Conservation (phyloP, 2,113 vertebrate genomes). For the Serilophus lunatus region DNA sequence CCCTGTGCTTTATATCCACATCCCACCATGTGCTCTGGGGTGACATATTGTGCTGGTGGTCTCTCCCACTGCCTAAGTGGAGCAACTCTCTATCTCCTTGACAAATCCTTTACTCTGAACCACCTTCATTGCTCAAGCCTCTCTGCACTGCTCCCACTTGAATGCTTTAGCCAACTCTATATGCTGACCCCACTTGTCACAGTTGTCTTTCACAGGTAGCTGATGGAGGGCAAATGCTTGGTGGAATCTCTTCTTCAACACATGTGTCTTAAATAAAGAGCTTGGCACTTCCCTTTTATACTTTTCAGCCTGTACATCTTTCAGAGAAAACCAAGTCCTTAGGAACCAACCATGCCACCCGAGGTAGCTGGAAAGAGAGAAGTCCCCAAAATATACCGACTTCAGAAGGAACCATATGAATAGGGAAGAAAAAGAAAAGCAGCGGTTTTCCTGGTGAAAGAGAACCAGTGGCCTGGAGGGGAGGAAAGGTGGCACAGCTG, state of each 20-base stretch:
- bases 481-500: neutral
- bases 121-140: neutral
- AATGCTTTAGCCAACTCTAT: neutral
- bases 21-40: neutral
- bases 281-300: neutral
- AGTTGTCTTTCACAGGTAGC: neutral
- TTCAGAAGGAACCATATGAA: neutral
- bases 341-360: neutral
- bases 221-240: neutral
- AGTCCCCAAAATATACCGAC: neutral
- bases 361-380: neutral
- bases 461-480: neutral
- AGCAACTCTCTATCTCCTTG: neutral
- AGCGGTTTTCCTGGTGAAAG: neutral
- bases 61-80: accelerated
- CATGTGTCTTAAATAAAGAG: neutral
- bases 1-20: accelerated
- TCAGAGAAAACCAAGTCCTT: neutral
- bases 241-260: neutral
- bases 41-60: neutral
- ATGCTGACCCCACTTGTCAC: neutral
- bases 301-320: neutral
- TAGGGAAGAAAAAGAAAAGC: neutral
- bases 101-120: neutral
- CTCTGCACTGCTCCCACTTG: neutral